Conservation (phyloP, 2,797 vertebrate species). For the Lutjanus argentimaculatus region DNA sequence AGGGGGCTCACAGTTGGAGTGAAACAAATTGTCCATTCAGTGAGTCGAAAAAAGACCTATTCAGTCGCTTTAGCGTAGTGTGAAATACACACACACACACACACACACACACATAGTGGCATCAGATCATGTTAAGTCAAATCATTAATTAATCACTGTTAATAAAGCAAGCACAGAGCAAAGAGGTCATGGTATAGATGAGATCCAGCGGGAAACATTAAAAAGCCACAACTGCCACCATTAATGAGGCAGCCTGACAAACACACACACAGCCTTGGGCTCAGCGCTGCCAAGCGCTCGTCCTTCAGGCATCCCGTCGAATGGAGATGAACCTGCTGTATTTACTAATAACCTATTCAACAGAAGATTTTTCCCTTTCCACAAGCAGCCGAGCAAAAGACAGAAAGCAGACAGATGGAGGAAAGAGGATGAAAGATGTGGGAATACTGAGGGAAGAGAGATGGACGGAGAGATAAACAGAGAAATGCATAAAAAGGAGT, state of each 20-base stretch:
- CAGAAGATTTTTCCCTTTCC: constrained; percentile 16
- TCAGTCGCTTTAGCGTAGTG: background rate
- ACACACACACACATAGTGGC: background rate
- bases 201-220: constrained; percentile 7
- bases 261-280: constrained; percentile 6
- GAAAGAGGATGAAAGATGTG: background rate
- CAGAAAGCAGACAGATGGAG: background rate
- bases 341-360: constrained; percentile 1
- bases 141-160: constrained; percentile 8
- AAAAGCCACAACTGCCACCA: background rate
- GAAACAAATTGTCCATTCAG: constrained; percentile 11
- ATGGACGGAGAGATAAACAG: background rate
- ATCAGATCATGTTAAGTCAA: constrained; percentile 2
- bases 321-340: constrained; percentile 6
- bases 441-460: background rate
- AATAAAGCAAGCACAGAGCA: constrained; percentile 9
- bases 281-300: background rate
- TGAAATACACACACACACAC: background rate
- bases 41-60: constrained; percentile 2
- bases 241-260: constrained; percentile 26
- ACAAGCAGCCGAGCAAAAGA: background rate
- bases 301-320: constrained; percentile 1
- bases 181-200: background rate
- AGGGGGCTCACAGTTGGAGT: constrained; percentile 16
- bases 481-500: background rate